Percentiles rank a stretch among this genome's conserved stretches.
Conservation (phyloP, 1,140 invertebrate genomes). For the Acromyrmex heyeri region DNA sequence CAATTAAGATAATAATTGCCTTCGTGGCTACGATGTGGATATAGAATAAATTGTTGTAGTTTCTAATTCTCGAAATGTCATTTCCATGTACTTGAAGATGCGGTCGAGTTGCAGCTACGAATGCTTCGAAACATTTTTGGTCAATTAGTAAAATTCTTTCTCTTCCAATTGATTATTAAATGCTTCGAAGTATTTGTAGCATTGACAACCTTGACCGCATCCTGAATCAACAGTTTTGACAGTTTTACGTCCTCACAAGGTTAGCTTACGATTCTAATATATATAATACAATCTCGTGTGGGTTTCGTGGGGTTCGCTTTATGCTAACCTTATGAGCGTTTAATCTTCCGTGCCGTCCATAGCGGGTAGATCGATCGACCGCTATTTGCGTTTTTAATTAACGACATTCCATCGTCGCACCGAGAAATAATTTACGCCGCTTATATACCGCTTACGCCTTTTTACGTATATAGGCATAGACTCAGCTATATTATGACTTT, state of each 20-base stretch:
- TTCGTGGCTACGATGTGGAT: background rate
- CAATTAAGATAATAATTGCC: background rate
- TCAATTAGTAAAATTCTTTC: too few relatives aligned
- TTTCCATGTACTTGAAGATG: too few relatives aligned
- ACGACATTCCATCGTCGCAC: slow-evolving; percentile 64
- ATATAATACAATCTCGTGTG: background rate
- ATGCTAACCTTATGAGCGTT: slow-evolving; percentile 26
- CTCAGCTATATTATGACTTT: slow-evolving; percentile 61
- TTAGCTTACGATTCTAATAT: slow-evolving; percentile 1
- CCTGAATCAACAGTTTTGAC: background rate
- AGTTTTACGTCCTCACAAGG: background rate
- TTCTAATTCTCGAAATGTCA: background rate
- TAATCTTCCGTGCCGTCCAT: slow-evolving; percentile 40
- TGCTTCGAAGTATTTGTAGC: too few relatives aligned
- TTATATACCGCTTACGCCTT: slow-evolving; percentile 71
- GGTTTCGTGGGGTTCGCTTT: background rate
- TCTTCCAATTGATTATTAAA: too few relatives aligned
- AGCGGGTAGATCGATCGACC: slow-evolving; percentile 51
- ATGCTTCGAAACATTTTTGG: too few relatives aligned
- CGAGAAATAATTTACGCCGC: slow-evolving; percentile 79
- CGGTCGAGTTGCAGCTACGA: too few relatives aligned
- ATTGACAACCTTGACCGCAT: too few relatives aligned
- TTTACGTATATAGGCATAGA: slow-evolving; percentile 53
- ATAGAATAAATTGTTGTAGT: background rate
- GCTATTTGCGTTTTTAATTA: slow-evolving; percentile 65